Percentiles rank a stretch among this genome's conserved stretches.
Conservation (phyloP, 2,888 invertebrate genomes). For the Endomychus coccineus region DNA sequence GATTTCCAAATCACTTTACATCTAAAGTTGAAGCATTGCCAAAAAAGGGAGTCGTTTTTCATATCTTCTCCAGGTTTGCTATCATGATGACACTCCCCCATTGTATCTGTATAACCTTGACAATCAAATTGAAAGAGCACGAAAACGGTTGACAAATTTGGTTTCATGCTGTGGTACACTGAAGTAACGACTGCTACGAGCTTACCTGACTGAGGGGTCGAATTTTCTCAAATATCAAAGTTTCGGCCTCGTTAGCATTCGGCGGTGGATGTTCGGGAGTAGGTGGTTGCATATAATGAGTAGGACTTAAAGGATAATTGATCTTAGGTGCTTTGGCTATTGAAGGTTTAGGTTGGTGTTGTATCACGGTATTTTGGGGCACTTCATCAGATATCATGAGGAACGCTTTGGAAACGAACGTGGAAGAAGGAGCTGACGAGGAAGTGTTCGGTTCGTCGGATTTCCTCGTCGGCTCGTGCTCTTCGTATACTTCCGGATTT, state of each 20-base stretch:
- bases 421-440: slow-evolving; percentile 41
- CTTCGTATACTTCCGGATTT: slow-evolving; percentile 55
- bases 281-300: slow-evolving; percentile 84
- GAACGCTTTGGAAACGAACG: slow-evolving; percentile 50
- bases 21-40: too few species aligned
- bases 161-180: neutral
- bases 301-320: slow-evolving; percentile 71
- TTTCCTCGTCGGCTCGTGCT: slow-evolving; percentile 49
- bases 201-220: slow-evolving; percentile 85
- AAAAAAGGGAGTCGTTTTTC: too few species aligned
- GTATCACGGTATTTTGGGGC: slow-evolving; percentile 35
- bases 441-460: slow-evolving; percentile 29
- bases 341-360: slow-evolving; percentile 46
- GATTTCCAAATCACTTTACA: too few species aligned
- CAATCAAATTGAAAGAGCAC: too few species aligned
- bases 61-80: too few species aligned
- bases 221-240: slow-evolving; percentile 83
- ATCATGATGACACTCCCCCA: too few species aligned
- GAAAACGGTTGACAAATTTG: too few species aligned
- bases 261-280: slow-evolving; percentile 94
- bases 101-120: too few species aligned
- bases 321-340: slow-evolving; percentile 41
- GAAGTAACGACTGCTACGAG: slow-evolving; percentile 28
- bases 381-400: slow-evolving; percentile 45
- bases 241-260: slow-evolving; percentile 80